Evolutionary conservation across 2,888 invertebrate genomes (phyloP).

Genomic region (Ypsolopha sequella): DNA sequence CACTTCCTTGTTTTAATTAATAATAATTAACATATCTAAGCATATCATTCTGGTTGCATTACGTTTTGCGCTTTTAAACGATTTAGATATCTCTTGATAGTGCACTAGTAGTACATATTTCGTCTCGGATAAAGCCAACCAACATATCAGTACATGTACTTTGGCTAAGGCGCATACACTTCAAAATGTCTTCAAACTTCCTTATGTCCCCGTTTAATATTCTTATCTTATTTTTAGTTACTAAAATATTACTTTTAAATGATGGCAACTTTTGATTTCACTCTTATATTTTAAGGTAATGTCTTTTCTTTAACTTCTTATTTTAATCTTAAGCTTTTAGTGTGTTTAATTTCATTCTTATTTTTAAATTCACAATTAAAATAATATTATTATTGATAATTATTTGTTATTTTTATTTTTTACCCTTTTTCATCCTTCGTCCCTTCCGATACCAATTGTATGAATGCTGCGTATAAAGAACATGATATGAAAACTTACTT

Average conservation of each 20-base stretch:
- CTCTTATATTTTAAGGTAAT: slow-evolving; percentile 15
- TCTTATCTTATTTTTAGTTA: slow-evolving; percentile 8
- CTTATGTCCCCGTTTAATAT: not conserved
- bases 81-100: slow-evolving; percentile 33
- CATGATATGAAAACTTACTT: not conserved
- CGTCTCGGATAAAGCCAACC: slow-evolving; percentile 47
- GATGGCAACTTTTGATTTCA: slow-evolving; percentile 15
- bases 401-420: slow-evolving; percentile 56
- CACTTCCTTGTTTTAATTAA: slow-evolving; percentile 21
- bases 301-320: slow-evolving; percentile 41
- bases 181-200: not conserved
- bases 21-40: slow-evolving; percentile 41
- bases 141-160: slow-evolving; percentile 55
- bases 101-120: slow-evolving; percentile 30
- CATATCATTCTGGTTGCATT: slow-evolving; percentile 47
- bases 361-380: slow-evolving; percentile 69
- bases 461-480: not conserved
- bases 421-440: slow-evolving; percentile 35
- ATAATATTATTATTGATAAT: slow-evolving; percentile 62
- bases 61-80: slow-evolving; percentile 49
- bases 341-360: slow-evolving; percentile 69
- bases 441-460: slow-evolving; percentile 15
- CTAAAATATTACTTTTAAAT: slow-evolving; percentile 7
- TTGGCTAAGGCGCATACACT: slow-evolving; percentile 44
- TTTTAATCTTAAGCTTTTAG: slow-evolving; percentile 64